Evolutionary conservation across 2,113 vertebrate species (phyloP).

Genomic region (Passerina amoena): DNA sequence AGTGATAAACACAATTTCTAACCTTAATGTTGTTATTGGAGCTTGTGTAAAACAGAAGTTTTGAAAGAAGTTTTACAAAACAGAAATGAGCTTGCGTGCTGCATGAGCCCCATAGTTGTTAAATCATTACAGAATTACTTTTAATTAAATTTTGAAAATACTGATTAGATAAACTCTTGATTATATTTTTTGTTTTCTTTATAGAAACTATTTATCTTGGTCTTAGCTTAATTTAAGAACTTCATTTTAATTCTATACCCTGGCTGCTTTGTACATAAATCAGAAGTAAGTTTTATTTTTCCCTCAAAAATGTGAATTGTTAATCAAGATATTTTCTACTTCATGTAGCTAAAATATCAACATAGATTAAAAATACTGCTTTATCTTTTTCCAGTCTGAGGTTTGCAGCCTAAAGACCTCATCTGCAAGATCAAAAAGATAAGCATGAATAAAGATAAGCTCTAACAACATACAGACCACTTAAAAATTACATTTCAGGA

Average conservation of each 20-base stretch:
- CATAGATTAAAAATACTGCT: neutral
- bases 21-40: neutral
- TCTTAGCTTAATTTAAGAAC: neutral
- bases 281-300: neutral
- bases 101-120: neutral
- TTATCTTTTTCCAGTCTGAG: neutral
- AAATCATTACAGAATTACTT: neutral
- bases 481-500: neutral
- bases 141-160: neutral
- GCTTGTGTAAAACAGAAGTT: neutral
- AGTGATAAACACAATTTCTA: neutral
- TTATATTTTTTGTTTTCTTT: neutral
- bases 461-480: neutral
- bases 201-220: neutral
- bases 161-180: neutral
- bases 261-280: neutral
- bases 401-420: neutral
- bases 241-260: neutral
- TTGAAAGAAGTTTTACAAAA: neutral
- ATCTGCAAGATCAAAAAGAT: neutral
- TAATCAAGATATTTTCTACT: neutral
- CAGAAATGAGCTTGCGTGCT: neutral
- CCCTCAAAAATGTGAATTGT: neutral
- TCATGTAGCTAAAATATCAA: neutral
- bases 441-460: neutral